Base-by-base conservation (phyloP, 1,140 invertebrate species). In the Mactra quadrangularis region DNA sequence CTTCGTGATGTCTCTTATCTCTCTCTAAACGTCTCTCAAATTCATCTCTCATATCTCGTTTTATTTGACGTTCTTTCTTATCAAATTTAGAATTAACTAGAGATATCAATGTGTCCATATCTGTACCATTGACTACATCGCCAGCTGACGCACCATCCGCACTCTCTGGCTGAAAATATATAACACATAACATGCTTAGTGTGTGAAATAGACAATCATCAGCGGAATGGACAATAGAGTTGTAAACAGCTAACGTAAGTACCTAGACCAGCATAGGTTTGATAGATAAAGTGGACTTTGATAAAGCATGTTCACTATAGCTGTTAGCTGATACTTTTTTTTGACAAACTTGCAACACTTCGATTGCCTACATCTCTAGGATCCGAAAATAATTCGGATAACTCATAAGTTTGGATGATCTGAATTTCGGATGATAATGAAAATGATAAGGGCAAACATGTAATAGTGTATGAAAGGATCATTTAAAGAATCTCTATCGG, bases 31-130 rank as follows among this genome's bases (percentile, higher is more conserved):
- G 35, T 52, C 41, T 47, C 25, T 78, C 75, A 55, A 78, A 60
- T 27, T 78, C 75, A 4, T 78, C 60, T 25, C 75, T 33, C 59
- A 78, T 78, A 7, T 78, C 75, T 41, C 13, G 53, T 29, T 66
- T 78, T 35, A 78, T 64, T 41, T 50, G 59, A 66, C 33, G 31
- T 57, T 78, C 75, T 41, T 38, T 15, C 35, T 27, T 47, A 13
- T 64, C 75, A 66, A 66, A 78, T 31, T 78, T 78, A 2, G 1
- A 25, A 41, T 78, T 78, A 13, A 78, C 75, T 19, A 78, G 22
- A 11, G 27, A 7, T 27, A 55, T n/a, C 38, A 66, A 47, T 60
- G 72, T 31, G 27, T 76, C 72, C 41, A 76, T 47, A n/a, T 76
- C 72, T 19, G 55, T 31, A 2, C 55, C 31, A 29, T 31, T 33